Evolutionary conservation across 2,888 invertebrate genomes (phyloP), one percentile per base, ranked within the genome.

Genomic region (Acanthosoma haemorrhoidale): DNA sequence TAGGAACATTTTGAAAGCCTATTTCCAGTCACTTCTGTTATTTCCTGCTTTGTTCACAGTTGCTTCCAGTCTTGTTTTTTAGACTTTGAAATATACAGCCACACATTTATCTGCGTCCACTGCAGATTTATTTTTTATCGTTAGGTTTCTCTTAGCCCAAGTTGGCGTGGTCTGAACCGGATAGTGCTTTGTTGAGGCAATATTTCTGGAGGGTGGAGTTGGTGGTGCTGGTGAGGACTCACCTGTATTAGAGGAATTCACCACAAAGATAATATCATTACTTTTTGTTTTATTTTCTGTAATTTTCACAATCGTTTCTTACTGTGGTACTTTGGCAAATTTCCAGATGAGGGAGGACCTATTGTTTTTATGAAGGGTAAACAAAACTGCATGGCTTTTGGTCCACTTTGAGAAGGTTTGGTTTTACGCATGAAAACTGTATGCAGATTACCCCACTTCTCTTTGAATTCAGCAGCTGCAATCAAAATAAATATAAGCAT

Each of bases 1-100:
- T 38, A 75, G 60, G 59, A 74, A 75, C 74, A 74, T 73, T 64
- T 72, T 72, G 29, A 75, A 61, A 29, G 60, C 71, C 39, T 73
- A 64, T 70, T 71, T 38, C 59, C 57, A 63, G 61, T 71, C 72
- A 59, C 57, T 59, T 13, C 61, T 34, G 32, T 38, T 64, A 34
- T 16, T 21, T 16, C 15, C 43, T 13, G 15, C 68, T 3, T 57
- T 18, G 15, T 36, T 18, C 4, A n/a, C 29, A 32, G 61, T 63
- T 59, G 68, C 25, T 60, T 67, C 39, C 32, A 71, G 31, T 68
- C 70, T 73, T 15, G 70, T 70, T 69, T 63, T 73, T 71, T 75
- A 75, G 32, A 71, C 71, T 71, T 68, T 71, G 18, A 73, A 74
- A 69, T 75, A 73, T 66, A 73, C 73, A 69, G 71, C 70, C 41